Evolutionary conservation across 2,888 invertebrate species (phyloP).

Genomic region (Bombylius discolor): DNA sequence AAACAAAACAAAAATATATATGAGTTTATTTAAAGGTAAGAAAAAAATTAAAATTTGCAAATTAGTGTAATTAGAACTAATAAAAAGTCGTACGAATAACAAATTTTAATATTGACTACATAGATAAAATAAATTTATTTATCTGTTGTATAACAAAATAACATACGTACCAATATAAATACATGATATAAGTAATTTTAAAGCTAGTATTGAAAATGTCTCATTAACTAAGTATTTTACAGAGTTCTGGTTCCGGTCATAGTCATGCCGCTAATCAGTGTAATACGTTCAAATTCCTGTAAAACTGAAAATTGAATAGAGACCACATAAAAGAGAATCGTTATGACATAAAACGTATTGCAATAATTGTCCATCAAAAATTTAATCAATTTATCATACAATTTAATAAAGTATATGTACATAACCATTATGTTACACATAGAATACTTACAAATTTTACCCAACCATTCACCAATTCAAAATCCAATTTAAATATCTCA

Average conservation of each 20-base stretch:
- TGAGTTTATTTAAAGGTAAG: too few relatives aligned
- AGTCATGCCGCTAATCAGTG: constrained; percentile 27
- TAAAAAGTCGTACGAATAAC: too few relatives aligned
- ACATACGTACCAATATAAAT: constrained; percentile 51
- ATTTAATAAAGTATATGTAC: too few relatives aligned
- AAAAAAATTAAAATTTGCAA: too few relatives aligned
- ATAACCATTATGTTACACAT: too few relatives aligned
- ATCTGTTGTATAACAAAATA: too few relatives aligned
- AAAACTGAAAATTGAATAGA: constrained; percentile 14
- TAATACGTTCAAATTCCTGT: constrained; percentile 56
- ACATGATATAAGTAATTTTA: constrained; percentile 62
- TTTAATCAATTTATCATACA: constrained; percentile 17
- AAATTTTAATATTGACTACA: too few relatives aligned
- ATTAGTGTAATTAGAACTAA: too few relatives aligned
- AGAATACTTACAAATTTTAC: too few relatives aligned
- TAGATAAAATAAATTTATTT: too few relatives aligned
- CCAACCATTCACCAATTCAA: too few relatives aligned
- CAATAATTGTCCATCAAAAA: constrained; percentile 30
- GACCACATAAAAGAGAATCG: constrained; percentile 3
- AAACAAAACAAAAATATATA: too few relatives aligned
- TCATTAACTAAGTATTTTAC: constrained; percentile 59
- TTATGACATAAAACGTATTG: constrained; percentile 10
- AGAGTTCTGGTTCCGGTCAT: constrained; percentile 39
- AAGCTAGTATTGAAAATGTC: constrained; percentile 52
- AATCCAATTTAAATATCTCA: background rate